These are phyloP conservation scores for Corythornis leucogaster DNA, from an alignment of 2,797 vertebrate genomes.

Conservation along the genomic window DNA sequence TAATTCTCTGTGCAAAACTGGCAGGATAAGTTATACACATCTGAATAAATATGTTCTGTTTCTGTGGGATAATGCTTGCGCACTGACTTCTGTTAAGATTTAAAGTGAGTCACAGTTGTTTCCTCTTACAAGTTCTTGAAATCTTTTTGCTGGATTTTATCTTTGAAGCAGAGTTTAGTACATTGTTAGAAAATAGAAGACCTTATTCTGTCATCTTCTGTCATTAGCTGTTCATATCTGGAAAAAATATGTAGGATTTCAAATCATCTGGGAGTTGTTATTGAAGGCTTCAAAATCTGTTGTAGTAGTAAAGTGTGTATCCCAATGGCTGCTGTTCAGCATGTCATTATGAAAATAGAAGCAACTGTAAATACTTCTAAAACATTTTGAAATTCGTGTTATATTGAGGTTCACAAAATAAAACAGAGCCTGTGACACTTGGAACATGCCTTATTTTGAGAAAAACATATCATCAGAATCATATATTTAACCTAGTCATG, in stretches of 20 bases:
- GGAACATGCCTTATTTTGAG: not conserved
- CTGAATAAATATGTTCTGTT: conserved; percentile 11
- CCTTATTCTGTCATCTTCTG: not conserved
- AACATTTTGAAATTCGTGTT: not conserved
- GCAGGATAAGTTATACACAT: conserved; percentile 4
- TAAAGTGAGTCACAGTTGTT: not conserved
- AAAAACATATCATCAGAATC: not conserved
- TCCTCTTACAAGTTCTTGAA: not conserved
- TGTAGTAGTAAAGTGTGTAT: not conserved
- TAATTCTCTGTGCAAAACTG: not conserved
- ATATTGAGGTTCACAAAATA: not conserved
- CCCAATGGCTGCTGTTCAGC: not conserved
- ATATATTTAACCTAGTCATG: not conserved
- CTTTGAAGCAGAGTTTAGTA: not conserved
- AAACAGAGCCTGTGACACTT: not conserved
- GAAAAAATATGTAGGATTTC: conserved; percentile 35
- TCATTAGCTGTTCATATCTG: conserved; percentile 4
- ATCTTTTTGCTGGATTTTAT: not conserved
- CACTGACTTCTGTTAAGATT: not conserved
- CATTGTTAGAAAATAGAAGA: not conserved
- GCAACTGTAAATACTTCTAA: not conserved
- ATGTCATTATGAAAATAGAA: not conserved
- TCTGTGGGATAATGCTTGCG: not conserved
- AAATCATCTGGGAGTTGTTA: not conserved
- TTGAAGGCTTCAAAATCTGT: not conserved